Evolutionary conservation across 2,797 vertebrate species (phyloP), one percentile per base, ranked within the genome.

Genomic region (Yasuhikotakia modesta): DNA sequence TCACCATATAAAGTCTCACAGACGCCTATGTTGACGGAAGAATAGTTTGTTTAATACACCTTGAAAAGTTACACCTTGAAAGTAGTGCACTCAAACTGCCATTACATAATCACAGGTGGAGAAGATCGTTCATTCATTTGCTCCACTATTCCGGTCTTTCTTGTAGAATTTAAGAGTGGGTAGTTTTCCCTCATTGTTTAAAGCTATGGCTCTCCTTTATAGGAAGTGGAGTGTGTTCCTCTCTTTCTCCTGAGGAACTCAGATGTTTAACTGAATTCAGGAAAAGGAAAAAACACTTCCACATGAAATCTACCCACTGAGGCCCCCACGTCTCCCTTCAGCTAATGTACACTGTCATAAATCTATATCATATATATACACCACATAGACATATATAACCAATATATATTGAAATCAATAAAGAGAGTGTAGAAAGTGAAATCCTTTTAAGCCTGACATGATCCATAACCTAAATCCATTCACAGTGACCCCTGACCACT

Each of bases 221-320:
- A 88, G 87, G 86, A 90, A 85, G 82, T 80, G 27, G 80, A 85
- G 82, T 63, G 32, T 55, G 68, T 78, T 78, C 76, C 79, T 83
- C 85, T 81, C 81, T 79, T 65, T 70, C 83, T 83, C 87, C 85
- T 84, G 82, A 79, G 79, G 70, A 87, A 88, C 66, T 86, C 83
- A 90, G 76, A 48, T 79, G 81, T 88, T 83, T 82, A 43, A 85
- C 86, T 90, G 88, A 88, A 83, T 86, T 85, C 85, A 71, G 83
- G 87, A 73, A 86, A 81, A 89, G 89, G 87, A 91, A 90, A 88
- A 91, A 91, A 89, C 85, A 88, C 87, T 89, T 90, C 88, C 89
- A 91, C 83, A 89, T 87, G 85, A 78, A 84, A 75, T 53, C 58
- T 64, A 61, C 68, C 80, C 82, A 84, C 86, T 80, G 72, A 79